phyloP scores from a whole-genome alignment of 2,113 vertebrate genomes.

The Atlantisia rogersi region DNA sequence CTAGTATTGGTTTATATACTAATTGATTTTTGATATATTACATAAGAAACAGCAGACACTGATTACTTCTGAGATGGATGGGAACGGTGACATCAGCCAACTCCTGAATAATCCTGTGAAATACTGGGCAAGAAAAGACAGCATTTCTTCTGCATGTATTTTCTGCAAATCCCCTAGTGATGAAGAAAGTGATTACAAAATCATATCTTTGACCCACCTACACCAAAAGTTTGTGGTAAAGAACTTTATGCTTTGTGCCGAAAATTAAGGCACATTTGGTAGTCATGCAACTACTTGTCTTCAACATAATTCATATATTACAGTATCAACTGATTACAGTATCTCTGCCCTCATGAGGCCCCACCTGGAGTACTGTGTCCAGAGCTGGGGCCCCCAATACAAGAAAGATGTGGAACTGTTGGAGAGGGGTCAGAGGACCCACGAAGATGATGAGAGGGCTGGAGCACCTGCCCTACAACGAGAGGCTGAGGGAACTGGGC shows the following conservation, averaged over 20 bases:
- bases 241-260: not conserved
- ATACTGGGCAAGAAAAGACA: not conserved
- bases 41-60: not conserved
- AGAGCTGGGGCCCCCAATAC: no score
- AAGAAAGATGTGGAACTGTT: no score
- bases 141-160: not conserved
- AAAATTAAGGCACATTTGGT: not conserved
- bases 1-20: not conserved
- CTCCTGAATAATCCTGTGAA: not conserved
- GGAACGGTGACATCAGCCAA: not conserved
- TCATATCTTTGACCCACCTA: not conserved
- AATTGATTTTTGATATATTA: not conserved
- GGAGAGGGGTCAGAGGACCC: no score
- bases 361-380: no score
- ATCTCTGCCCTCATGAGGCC: no score
- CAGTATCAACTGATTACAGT: not conserved
- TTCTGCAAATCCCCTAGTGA: not conserved
- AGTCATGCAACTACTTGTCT: not conserved
- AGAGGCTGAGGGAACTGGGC: no score
- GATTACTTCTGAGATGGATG: not conserved
- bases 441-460: no score
- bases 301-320: not conserved
- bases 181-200: not conserved
- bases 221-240: not conserved
- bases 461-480: no score